phyloP scores from a whole-genome alignment of 2,888 invertebrate species.

The Chymomyza caudatula region DNA sequence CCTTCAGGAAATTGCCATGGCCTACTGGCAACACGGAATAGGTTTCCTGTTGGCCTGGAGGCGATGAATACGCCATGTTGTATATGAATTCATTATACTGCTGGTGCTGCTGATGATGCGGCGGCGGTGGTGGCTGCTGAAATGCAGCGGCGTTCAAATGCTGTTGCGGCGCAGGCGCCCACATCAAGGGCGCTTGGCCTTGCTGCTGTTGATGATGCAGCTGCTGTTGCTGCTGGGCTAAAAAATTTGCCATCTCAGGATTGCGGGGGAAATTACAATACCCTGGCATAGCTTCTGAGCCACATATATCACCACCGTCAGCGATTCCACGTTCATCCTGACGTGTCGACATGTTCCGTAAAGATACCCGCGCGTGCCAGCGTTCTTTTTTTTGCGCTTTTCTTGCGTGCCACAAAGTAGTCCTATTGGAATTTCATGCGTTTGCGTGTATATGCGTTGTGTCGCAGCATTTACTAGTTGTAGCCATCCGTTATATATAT shows the following conservation, averaged over 20 bases:
- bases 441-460: slow-evolving; percentile 10
- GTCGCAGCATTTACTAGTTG: background rate
- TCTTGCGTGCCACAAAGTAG: slow-evolving; percentile 2
- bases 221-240: slow-evolving; percentile 42
- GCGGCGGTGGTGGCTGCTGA: slow-evolving; percentile 32
- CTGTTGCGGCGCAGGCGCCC: slow-evolving; percentile 39
- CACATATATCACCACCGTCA: slow-evolving; percentile 31
- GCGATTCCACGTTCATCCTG: slow-evolving; percentile 55
- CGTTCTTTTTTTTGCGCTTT: slow-evolving; percentile 37
- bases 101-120: slow-evolving; percentile 32
- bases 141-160: slow-evolving; percentile 21
- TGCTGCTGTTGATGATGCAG: slow-evolving; percentile 35
- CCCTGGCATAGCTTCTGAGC: slow-evolving; percentile 26
- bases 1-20: slow-evolving; percentile 76
- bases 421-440: slow-evolving; percentile 54
- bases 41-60: slow-evolving; percentile 67
- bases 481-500: background rate
- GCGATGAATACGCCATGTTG: slow-evolving; percentile 61
- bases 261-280: slow-evolving; percentile 47
- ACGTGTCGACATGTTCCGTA: slow-evolving; percentile 55
- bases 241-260: slow-evolving; percentile 48
- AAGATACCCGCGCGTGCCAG: slow-evolving; percentile 23
- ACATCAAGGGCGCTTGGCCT: slow-evolving; percentile 46
- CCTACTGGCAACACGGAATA: slow-evolving; percentile 77
- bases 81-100: slow-evolving; percentile 71